Conservation (phyloP, 2,888 invertebrate genomes). For the Lasius fuliginosus region DNA sequence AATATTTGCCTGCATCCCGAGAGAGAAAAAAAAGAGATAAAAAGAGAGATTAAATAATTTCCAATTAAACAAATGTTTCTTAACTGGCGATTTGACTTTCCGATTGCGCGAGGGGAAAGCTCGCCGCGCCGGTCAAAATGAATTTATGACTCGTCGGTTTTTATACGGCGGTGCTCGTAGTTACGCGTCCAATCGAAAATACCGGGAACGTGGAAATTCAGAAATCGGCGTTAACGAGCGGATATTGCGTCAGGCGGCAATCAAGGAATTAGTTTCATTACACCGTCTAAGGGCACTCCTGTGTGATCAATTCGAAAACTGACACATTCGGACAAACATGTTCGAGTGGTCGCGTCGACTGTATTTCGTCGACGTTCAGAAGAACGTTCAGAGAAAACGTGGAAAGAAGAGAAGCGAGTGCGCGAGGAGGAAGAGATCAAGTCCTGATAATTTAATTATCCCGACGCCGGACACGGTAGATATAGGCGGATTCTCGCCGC, state of each 20-base stretch:
- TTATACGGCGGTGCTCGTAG: constrained; percentile 60
- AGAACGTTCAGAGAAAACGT: not conserved
- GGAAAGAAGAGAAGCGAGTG: not conserved
- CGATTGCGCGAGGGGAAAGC: constrained; percentile 16
- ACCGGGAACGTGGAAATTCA: constrained; percentile 66
- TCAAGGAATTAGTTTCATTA: constrained; percentile 76
- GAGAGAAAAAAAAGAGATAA: not conserved
- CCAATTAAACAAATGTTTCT: constrained; percentile 29
- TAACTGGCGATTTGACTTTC: constrained; percentile 11
- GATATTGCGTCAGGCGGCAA: constrained; percentile 75
- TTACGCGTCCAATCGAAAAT: constrained; percentile 63
- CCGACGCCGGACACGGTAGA: constrained; percentile 51
- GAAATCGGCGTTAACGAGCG: constrained; percentile 74
- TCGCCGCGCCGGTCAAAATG: constrained; percentile 49
- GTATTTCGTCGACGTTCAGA: constrained; percentile 54
- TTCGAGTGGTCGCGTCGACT: constrained; percentile 53
- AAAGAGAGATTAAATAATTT: not conserved
- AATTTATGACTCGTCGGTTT: constrained; percentile 62
- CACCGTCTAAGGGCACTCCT: constrained; percentile 69
- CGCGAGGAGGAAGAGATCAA: constrained; percentile 64
- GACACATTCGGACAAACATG: constrained; percentile 67
- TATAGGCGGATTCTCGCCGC: constrained; percentile 27
- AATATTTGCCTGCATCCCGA: not conserved
- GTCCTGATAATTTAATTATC: constrained; percentile 72
- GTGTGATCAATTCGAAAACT: constrained; percentile 71